Base-by-base conservation (phyloP, 1,140 invertebrate genomes). In the Drosophila eugracilis region DNA sequence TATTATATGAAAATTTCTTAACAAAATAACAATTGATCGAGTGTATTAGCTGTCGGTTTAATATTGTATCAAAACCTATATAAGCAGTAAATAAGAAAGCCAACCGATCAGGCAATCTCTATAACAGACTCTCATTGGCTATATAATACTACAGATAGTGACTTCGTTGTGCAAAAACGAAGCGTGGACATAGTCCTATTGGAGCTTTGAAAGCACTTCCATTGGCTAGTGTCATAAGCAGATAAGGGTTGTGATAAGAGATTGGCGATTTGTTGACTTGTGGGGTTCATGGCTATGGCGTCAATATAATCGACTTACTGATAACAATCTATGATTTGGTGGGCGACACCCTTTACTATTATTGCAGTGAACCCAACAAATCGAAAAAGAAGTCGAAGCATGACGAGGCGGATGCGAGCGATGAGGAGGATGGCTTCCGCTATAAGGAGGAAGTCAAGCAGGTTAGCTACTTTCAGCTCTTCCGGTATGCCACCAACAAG, bases 401-500 rank as follows among this genome's bases (percentile, higher is more conserved):
- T 65, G 78, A 83, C 26, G 42, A 66, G 7, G n/a, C 50, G 1
- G 28, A 44, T 2, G 59, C 39, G 0, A 37, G 17, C n/a, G 58
- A 63, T 15, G 32, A 67, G 1, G 49, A 78, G 0, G 70, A 72
- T 14, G 60, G 32, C 26, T 44, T n/a, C 5, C 70, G 73, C 17
- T 73, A 71, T 4, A 55, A 91, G 14, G 81, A 91, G 9, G 89
- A 91, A 0, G 24, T 78, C 5, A 32, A 72, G 17, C 73, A 83
- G 1, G 78, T 91, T 3, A 49, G 65, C 12, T 91, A 84, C 50
- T 75, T 84, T 19, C 21, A 59, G 26, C 76, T 91, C 69, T 91
- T 81, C 53, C 79, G 81, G 14, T 91, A 91, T 77, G 67, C 89
- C 36, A 78, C 89, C 24, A 73, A 0, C 0, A 86, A 72, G 28